phyloP scores from a whole-genome alignment of 2,888 invertebrate genomes.

The Norana najaformis region DNA sequence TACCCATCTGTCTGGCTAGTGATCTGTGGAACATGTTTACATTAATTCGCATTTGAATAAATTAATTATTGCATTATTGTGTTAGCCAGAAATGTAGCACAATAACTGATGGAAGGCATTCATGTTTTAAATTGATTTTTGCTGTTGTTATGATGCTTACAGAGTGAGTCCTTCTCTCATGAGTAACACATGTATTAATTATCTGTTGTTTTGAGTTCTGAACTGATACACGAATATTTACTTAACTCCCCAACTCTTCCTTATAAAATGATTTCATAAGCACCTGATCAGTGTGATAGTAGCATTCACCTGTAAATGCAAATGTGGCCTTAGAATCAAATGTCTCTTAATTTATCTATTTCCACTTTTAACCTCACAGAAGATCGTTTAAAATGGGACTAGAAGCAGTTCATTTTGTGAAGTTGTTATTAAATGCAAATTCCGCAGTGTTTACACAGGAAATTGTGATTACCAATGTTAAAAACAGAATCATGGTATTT shows the following conservation, averaged over 20 bases:
- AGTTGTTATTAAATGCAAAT: slow-evolving; percentile 1
- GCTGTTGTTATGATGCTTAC: neutral
- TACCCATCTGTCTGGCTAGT: no score
- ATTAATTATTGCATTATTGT: no score
- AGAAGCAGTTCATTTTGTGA: no score
- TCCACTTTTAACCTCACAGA: neutral
- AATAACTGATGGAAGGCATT: neutral
- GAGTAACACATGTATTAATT: neutral
- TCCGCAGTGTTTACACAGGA: neutral
- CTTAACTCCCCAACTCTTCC: neutral
- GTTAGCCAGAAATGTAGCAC: neutral
- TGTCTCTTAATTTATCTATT: neutral
- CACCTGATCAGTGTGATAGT: neutral
- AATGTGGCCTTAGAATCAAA: neutral
- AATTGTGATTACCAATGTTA: neutral
- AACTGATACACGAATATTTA: neutral
- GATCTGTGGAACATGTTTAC: neutral
- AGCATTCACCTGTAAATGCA: neutral
- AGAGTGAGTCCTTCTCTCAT: neutral
- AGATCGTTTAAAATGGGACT: neutral
- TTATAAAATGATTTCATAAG: neutral
- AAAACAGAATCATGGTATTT: neutral
- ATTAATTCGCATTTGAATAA: neutral
- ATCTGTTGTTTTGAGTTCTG: neutral
- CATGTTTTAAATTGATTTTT: neutral